Conservation (phyloP, 1,140 invertebrate species). For the Trachymyrmex cornetzi region DNA sequence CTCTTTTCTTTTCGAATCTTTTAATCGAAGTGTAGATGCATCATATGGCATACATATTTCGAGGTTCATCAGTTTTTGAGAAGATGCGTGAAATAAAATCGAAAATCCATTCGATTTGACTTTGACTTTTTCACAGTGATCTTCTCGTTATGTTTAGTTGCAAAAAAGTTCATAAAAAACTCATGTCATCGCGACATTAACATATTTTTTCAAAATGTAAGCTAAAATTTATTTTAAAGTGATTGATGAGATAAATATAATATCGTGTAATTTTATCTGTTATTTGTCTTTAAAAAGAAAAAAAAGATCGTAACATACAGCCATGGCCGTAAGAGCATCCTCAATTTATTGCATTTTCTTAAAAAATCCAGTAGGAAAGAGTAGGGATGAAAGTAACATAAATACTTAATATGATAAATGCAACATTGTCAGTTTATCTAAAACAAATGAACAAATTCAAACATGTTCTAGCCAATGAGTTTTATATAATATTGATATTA, state of each 20-base stretch:
- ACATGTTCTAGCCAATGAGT: too few species aligned
- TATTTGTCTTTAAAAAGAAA: background rate
- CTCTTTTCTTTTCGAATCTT: background rate
- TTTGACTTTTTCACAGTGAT: background rate
- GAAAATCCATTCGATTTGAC: background rate
- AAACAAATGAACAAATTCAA: too few species aligned
- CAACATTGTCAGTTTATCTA: too few species aligned
- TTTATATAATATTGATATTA: too few species aligned
- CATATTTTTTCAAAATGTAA: background rate
- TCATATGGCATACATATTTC: background rate
- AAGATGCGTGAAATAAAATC: background rate
- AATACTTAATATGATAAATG: too few species aligned
- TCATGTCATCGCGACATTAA: background rate
- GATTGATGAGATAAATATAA: background rate
- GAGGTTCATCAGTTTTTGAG: background rate
- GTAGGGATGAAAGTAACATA: too few species aligned
- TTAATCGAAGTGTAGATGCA: conserved; percentile 9
- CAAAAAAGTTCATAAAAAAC: background rate
- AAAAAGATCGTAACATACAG: background rate
- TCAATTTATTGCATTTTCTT: too few species aligned
- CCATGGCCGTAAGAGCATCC: background rate
- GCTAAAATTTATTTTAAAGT: background rate
- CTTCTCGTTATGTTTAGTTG: background rate
- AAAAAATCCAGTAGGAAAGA: too few species aligned
- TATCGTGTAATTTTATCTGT: background rate